Percentiles rank a stretch among this genome's conserved stretches.
phyloP scores from a whole-genome alignment of 2,888 invertebrate species.

The Rotaria sp. region DNA sequence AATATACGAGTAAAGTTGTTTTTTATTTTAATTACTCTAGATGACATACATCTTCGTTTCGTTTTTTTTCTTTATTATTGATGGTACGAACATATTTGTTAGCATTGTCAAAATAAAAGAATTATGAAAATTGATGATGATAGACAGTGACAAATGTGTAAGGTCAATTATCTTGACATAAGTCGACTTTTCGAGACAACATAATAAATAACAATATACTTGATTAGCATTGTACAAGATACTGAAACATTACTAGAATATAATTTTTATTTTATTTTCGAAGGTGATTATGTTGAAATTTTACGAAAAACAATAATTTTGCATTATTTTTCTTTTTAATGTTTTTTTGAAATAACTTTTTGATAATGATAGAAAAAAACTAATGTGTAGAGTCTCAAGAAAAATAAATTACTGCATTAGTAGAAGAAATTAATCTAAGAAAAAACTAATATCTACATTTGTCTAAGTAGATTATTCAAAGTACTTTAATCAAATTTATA shows the following conservation, averaged over 20 bases:
- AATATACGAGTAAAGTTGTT: background rate
- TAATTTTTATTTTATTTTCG: background rate
- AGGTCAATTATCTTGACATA: background rate
- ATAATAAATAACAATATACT: background rate
- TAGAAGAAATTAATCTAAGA: background rate
- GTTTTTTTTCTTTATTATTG: background rate
- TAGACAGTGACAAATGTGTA: background rate
- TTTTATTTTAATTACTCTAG: background rate
- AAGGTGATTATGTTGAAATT: background rate
- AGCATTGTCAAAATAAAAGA: background rate
- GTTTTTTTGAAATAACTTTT: too few relatives aligned
- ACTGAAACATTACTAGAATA: background rate
- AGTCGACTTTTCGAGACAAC: background rate
- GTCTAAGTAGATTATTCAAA: background rate
- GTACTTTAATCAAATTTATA: background rate
- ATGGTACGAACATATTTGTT: background rate
- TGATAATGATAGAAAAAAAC: background rate
- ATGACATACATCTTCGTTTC: background rate
- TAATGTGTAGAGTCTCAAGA: background rate
- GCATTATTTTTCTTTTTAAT: background rate
- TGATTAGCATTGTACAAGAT: background rate
- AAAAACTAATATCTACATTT: background rate
- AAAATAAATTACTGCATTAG: background rate
- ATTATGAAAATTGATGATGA: constrained; percentile 8
- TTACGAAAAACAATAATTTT: background rate